A percentile compares a stretch with the other conserved stretches of the same genome.
Evolutionary conservation across 2,113 vertebrate species (phyloP).

Genomic region (Tetrax tetrax): DNA sequence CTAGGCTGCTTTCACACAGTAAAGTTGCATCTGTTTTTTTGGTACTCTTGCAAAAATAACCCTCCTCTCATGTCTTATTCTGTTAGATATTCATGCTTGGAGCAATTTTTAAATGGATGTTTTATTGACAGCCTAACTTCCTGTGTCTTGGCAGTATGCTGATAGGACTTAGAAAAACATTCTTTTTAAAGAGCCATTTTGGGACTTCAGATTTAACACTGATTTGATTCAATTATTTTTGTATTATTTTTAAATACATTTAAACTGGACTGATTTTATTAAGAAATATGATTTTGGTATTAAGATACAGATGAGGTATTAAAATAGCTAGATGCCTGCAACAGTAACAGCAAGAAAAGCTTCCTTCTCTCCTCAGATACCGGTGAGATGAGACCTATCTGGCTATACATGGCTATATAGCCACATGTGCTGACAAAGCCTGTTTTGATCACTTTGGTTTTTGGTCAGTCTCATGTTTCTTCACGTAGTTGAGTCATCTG

Average conservation of each 20-base stretch:
- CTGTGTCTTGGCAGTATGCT: not conserved
- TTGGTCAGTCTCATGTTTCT: not conserved
- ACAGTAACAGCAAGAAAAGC: not conserved
- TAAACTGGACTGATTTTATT: not conserved
- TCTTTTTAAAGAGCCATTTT: conserved; percentile 3
- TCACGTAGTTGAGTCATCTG: rapidly evolving
- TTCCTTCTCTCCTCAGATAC: not conserved
- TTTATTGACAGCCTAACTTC: conserved; percentile 20
- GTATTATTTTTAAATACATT: conserved; percentile 24
- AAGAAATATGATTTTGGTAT: not conserved
- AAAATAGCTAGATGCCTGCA: not conserved
- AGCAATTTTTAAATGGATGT: conserved; percentile 10
- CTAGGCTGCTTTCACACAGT: not conserved
- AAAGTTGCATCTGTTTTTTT: not conserved
- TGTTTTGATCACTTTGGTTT: not conserved
- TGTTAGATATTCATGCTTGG: conserved; percentile 17
- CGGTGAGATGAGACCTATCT: not conserved
- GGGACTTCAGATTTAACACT: not conserved
- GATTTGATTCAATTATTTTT: not conserved
- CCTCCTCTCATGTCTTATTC: not conserved
- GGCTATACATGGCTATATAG: not conserved
- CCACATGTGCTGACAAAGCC: not conserved
- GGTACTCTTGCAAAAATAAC: conserved; percentile 17
- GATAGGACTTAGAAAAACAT: not conserved
- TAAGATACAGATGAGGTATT: not conserved